Evolutionary conservation across 2,888 invertebrate species (phyloP).

Genomic region (Lasioglossum oenotherae): DNA sequence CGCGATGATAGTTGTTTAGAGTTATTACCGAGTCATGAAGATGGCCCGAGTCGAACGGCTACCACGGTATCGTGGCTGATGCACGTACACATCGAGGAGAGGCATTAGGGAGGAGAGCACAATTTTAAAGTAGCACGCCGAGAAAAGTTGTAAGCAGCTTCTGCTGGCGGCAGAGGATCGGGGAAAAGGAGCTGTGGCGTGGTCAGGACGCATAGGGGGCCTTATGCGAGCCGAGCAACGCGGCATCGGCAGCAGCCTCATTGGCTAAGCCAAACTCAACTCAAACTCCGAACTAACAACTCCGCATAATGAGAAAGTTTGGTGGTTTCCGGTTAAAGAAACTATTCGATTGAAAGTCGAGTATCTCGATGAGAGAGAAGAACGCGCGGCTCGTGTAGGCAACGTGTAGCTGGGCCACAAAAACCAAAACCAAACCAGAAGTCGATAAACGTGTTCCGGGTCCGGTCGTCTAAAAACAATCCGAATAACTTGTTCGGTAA

Average conservation of each 20-base stretch:
- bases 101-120: conserved; percentile 28
- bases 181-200: conserved; percentile 54
- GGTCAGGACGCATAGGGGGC: conserved; percentile 22
- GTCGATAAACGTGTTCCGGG: background rate
- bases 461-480: conserved; percentile 26
- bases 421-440: background rate
- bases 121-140: conserved; percentile 68
- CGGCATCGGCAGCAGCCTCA: conserved; percentile 45
- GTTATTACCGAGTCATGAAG: background rate
- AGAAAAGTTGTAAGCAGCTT: conserved; percentile 76
- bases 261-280: conserved; percentile 72
- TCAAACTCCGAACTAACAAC: conserved; percentile 72
- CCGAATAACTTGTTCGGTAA: background rate
- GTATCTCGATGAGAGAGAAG: conserved; percentile 45
- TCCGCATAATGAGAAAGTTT: conserved; percentile 75
- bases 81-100: background rate
- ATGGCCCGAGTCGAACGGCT: background rate
- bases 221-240: conserved; percentile 41
- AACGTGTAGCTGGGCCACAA: background rate
- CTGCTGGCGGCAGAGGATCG: conserved; percentile 50
- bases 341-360: conserved; percentile 71
- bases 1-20: background rate
- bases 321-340: conserved; percentile 71
- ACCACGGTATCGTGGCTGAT: background rate
- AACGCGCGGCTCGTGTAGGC: conserved; percentile 23